Conservation (phyloP, 2,888 invertebrate genomes). For the Adineta ricciae region DNA sequence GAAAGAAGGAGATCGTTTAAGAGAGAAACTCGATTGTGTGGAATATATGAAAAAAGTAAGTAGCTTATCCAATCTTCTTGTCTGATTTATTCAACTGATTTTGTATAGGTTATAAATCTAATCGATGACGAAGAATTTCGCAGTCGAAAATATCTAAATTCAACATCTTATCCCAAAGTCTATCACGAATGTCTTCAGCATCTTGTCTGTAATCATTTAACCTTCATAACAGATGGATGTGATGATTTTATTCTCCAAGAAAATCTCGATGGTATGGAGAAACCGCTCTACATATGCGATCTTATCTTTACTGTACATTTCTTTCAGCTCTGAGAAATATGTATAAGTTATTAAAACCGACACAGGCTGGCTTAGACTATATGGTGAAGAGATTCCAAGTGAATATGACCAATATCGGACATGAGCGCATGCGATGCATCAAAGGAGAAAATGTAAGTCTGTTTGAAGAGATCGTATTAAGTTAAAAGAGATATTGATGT, state of each 20-base stretch:
- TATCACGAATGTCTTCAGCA: slow-evolving; percentile 57
- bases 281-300: neutral
- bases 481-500: neutral
- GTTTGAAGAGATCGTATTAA: neutral
- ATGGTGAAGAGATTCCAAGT: slow-evolving; percentile 60
- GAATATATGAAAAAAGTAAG: too few relatives aligned
- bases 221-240: slow-evolving; percentile 65
- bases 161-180: slow-evolving; percentile 50
- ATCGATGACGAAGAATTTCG: slow-evolving; percentile 64
- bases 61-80: too few relatives aligned
- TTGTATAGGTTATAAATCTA: too few relatives aligned
- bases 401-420: slow-evolving; percentile 63
- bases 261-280: slow-evolving; percentile 47
- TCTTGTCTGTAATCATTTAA: slow-evolving; percentile 68
- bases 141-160: too few relatives aligned
- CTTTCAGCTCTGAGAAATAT: slow-evolving; percentile 65
- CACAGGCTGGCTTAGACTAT: slow-evolving; percentile 63
- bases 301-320: too few relatives aligned
- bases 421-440: slow-evolving; percentile 59
- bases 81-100: too few relatives aligned
- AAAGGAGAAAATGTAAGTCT: slow-evolving; percentile 66
- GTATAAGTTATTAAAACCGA: slow-evolving; percentile 76
- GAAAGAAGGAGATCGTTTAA: slow-evolving; percentile 39
- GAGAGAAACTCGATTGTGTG: too few relatives aligned
- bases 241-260: slow-evolving; percentile 65